Evolutionary conservation across 2,113 vertebrate species (phyloP).

Genomic region (Cephalophus harveyi): DNA sequence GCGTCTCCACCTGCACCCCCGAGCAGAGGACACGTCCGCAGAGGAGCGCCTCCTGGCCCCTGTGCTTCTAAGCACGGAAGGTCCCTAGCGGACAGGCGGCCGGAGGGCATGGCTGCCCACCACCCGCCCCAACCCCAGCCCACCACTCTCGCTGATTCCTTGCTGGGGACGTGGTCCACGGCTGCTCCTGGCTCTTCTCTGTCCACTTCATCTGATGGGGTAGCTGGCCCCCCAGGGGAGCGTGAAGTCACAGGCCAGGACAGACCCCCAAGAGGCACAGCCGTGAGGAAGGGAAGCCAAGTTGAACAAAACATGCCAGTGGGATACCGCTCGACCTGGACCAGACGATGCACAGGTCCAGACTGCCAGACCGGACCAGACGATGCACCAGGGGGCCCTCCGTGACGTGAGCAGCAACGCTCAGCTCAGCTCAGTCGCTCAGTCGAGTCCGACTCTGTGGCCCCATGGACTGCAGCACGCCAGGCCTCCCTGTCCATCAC

Average conservation of each 20-base stretch:
- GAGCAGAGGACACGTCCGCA: fast-evolving
- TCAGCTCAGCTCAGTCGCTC: not conserved
- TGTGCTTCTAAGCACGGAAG: not conserved
- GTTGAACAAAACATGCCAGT: fast-evolving
- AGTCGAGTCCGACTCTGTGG: not conserved
- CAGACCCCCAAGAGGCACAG: not conserved
- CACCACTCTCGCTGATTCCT: not conserved
- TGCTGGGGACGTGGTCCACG: not conserved
- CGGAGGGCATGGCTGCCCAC: not conserved
- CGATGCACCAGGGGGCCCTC: no score
- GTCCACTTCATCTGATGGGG: not conserved
- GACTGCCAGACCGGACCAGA: not conserved
- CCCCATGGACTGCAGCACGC: not conserved
- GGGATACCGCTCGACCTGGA: not conserved
- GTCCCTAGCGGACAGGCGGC: not conserved
- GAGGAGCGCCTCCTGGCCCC: fast-evolving
- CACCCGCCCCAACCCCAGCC: not conserved
- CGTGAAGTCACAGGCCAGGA: not conserved
- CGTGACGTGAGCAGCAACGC: no score
- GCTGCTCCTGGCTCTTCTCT: not conserved
- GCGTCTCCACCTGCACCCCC: fast-evolving
- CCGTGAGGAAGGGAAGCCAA: not conserved
- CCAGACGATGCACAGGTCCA: not conserved
- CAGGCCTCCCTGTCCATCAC: not conserved
- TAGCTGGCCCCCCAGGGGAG: not conserved